Evolutionary conservation across 2,113 vertebrate genomes (phyloP).

Genomic region (Electrona antarctica): DNA sequence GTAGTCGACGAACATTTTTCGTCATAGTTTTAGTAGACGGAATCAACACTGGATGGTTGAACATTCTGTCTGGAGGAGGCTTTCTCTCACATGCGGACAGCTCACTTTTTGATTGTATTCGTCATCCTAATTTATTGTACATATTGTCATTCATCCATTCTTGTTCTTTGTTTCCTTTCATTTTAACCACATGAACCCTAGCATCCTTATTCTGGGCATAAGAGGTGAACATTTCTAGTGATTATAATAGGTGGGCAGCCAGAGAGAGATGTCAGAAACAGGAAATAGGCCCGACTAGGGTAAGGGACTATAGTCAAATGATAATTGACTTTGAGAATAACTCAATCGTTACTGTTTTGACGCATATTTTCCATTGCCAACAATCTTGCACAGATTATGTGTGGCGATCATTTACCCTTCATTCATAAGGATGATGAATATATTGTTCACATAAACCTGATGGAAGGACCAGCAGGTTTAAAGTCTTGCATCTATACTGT

Average conservation of each 20-base stretch:
- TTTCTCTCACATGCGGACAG: conserved; percentile 1
- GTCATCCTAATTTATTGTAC: conserved; percentile 10
- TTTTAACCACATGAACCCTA: too few relatives aligned
- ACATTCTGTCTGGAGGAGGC: neutral
- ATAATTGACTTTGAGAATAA: neutral
- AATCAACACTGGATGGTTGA: too few relatives aligned
- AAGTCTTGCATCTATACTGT: too few relatives aligned
- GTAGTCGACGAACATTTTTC: too few relatives aligned
- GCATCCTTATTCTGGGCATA: too few relatives aligned
- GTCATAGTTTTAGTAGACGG: too few relatives aligned
- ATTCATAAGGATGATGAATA: neutral
- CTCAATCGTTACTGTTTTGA: neutral
- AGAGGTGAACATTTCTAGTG: too few relatives aligned
- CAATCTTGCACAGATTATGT: conserved; percentile 9
- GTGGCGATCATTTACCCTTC: neutral
- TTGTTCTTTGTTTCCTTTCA: neutral
- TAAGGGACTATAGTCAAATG: neutral
- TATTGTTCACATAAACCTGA: neutral
- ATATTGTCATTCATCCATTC: conserved; percentile 25
- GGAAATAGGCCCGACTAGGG: neutral
- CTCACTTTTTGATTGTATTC: conserved; percentile 1
- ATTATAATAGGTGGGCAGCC: too few relatives aligned
- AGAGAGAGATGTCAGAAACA: neutral
- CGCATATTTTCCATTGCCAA: neutral
- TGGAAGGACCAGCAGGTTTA: neutral